These are phyloP conservation scores for Hoplias malabaricus DNA, from an alignment of 2,113 vertebrate genomes.

Conservation along the genomic window DNA sequence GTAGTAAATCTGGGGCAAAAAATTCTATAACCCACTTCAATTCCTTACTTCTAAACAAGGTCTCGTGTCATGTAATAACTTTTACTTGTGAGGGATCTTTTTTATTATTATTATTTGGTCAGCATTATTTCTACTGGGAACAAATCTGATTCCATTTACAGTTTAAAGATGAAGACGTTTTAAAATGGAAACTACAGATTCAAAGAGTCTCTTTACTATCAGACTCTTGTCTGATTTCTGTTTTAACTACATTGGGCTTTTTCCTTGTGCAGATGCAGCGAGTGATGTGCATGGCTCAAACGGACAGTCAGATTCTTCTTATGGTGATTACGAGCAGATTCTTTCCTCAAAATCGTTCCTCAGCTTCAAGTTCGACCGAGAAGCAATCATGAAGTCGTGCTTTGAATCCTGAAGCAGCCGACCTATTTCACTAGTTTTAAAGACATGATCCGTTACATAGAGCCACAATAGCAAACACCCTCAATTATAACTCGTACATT, in stretches of 20 bases:
- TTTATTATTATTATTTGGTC: too few relatives aligned
- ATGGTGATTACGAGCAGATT: conserved; percentile 73
- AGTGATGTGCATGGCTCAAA: conserved; percentile 69
- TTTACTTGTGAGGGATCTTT: too few relatives aligned
- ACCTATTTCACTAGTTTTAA: background rate
- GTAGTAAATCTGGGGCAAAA: too few relatives aligned
- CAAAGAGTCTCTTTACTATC: too few relatives aligned
- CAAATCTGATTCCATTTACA: too few relatives aligned
- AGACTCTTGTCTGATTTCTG: background rate
- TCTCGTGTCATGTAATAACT: too few relatives aligned
- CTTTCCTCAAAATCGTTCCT: conserved; percentile 89
- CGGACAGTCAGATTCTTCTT: conserved; percentile 69
- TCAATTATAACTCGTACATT: background rate
- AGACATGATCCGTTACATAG: conserved; percentile 50
- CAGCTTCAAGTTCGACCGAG: conserved; percentile 91
- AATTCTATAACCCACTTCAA: too few relatives aligned
- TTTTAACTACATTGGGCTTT: background rate
- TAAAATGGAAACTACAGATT: too few relatives aligned
- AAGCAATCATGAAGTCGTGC: conserved; percentile 90
- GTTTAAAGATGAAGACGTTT: too few relatives aligned
- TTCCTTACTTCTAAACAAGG: too few relatives aligned
- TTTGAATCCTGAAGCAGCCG: conserved; percentile 80
- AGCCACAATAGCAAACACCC: conserved; percentile 75
- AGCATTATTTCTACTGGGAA: too few relatives aligned
- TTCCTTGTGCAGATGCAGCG: conserved; percentile 59